phyloP scores from a whole-genome alignment of 2,113 vertebrate genomes.

The Menura novaehollandiae region DNA sequence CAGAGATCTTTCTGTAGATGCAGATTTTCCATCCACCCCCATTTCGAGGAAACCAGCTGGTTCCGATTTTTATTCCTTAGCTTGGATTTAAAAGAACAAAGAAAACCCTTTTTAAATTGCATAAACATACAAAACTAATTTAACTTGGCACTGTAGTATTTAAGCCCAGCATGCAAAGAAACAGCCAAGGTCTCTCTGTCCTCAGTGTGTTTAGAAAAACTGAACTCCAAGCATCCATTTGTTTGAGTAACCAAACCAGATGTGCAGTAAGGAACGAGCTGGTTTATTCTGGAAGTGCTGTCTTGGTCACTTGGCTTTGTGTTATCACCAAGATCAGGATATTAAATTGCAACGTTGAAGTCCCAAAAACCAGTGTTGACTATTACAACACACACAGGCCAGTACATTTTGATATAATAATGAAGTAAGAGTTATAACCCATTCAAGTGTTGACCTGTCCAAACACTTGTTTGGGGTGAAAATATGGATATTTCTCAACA shows the following conservation, averaged over 20 bases:
- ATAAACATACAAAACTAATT: slow-evolving; percentile 52
- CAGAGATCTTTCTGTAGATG: background rate
- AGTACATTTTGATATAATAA: background rate
- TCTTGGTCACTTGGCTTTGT: background rate
- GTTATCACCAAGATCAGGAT: background rate
- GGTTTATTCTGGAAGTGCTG: background rate
- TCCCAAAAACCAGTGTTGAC: background rate
- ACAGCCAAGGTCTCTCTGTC: slow-evolving; percentile 40
- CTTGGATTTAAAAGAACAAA: slow-evolving; percentile 52
- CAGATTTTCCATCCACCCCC: background rate
- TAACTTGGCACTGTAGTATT: slow-evolving; percentile 38
- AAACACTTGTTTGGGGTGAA: background rate
- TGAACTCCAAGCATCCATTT: slow-evolving; percentile 15
- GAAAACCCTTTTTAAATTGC: slow-evolving; percentile 11
- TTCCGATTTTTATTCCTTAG: slow-evolving; percentile 50
- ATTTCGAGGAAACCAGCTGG: slow-evolving; percentile 33
- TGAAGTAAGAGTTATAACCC: background rate
- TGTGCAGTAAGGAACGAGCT: background rate
- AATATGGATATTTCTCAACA: background rate
- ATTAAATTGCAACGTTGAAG: background rate
- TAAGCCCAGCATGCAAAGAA: slow-evolving; percentile 44
- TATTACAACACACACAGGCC: background rate
- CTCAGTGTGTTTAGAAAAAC: slow-evolving; percentile 45
- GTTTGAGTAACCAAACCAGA: slow-evolving; percentile 42
- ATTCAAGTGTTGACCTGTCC: background rate